These are phyloP conservation scores for Taxidea taxus DNA, from an alignment of 2,113 vertebrate species.

Conservation along the genomic window DNA sequence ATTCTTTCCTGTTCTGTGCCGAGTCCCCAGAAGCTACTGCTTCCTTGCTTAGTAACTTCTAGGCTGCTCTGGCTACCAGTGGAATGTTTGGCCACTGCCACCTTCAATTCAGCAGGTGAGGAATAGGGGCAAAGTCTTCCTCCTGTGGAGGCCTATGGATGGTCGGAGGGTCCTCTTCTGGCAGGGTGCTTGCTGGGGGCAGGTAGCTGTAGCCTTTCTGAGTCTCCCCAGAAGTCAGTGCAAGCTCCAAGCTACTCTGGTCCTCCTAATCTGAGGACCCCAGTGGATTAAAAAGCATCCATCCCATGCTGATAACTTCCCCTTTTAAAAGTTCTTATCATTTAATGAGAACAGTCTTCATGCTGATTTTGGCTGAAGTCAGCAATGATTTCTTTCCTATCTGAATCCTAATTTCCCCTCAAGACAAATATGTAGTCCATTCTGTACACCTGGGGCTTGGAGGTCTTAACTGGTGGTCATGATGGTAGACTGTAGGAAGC, in stretches of 20 bases:
- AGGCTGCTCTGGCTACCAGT: not conserved
- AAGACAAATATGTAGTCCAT: not conserved
- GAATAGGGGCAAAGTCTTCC: too few species aligned
- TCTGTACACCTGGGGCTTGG: not conserved
- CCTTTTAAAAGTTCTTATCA: not conserved
- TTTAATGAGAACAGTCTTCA: not conserved
- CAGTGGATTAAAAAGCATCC: not conserved
- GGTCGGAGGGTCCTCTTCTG: too few species aligned
- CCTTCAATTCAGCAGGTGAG: not conserved
- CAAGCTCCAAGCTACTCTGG: not conserved
- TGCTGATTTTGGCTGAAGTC: not conserved
- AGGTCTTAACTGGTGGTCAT: not conserved
- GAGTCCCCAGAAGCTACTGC: not conserved
- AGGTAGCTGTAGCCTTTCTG: not conserved
- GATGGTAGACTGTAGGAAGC: not conserved
- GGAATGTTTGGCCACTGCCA: not conserved
- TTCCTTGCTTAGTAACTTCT: not conserved
- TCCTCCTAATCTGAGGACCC: not conserved
- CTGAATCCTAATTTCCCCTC: not conserved
- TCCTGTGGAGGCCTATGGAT: fast-evolving
- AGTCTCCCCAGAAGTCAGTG: not conserved
- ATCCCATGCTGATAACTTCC: not conserved
- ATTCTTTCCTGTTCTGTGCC: not conserved
- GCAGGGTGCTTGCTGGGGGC: fast-evolving
- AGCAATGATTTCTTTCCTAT: not conserved